Evolutionary conservation across 2,888 invertebrate genomes (phyloP), one percentile per base, ranked within the genome.

Genomic region (Dynastes tityus): DNA sequence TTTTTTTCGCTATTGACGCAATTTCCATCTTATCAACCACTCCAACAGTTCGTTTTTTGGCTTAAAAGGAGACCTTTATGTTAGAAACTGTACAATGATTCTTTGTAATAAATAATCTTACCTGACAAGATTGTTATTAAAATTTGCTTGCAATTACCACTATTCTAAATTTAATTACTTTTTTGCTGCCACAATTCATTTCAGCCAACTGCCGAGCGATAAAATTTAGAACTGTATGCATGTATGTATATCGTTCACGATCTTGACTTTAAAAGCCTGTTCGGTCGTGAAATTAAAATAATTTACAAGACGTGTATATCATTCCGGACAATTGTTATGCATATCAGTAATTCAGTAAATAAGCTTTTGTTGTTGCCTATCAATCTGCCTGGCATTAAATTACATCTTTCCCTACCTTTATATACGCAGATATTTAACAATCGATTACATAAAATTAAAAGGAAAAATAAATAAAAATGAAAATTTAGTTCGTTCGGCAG

Each of bases 391-490:
- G 22, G 53, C 58, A 58, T 58, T 58, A 73, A 37, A 71, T 71
- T 71, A 40, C 22, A 73, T 73, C 16, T 58, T 58, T 58, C 37
- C 58, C 45, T 16, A 22, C 13, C 55, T 13, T 27, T 22, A 8
- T 53, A 37, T 32, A 40, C 13, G 58, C 11, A 37, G 40, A 58
- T 73, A 73, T 58, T 73, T 73, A 55, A 58, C 73, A 58, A 58
- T 73, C 61, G 73, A 73, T 73, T 73, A 73, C 58, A 73, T 73
- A 61, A 40, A 58, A 58, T 73, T 73, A 73, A 73, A 73, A 61
- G n/a, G 22, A 73, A 73, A 37, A 73, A 73, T 73, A 73, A 73
- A 73, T 73, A 73, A 58, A 61, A 73, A 40, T 32, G 73, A 73
- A 58, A 73, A 73, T 58, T 22, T 40, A 73, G 73, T 58, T 53